Conservation (phyloP, 2,113 vertebrate genomes). For the Engraulis encrasicolus region DNA sequence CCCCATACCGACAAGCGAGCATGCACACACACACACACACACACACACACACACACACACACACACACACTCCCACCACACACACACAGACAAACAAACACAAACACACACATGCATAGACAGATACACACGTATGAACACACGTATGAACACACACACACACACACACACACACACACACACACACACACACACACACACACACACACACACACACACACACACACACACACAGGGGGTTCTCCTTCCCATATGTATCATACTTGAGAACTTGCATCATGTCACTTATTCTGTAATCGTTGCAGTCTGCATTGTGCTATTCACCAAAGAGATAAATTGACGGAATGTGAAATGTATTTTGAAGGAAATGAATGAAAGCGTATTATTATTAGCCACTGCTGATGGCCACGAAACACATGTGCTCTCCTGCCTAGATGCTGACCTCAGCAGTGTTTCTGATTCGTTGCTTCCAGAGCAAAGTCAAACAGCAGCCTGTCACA, state of each 20-base stretch:
- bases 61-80: no score
- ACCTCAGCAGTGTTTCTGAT: slow-evolving; percentile 25
- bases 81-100: no score
- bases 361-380: slow-evolving; percentile 32
- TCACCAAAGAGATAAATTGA: slow-evolving; percentile 19
- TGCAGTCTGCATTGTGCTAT: background rate
- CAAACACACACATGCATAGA: no score
- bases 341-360: slow-evolving; percentile 27
- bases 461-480: background rate
- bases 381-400: slow-evolving; percentile 40
- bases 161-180: background rate
- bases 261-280: no score
- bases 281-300: background rate
- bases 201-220: background rate
- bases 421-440: background rate
- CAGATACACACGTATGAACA: no score
- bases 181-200: background rate
- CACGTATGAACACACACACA: no score
- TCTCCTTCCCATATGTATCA: no score
- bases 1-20: no score
- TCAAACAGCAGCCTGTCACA: slow-evolving; percentile 19
- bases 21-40: no score
- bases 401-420: slow-evolving; percentile 34
- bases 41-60: background rate
- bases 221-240: no score